Conservation (phyloP, 2,888 invertebrate species). For the Melieria crassipennis region DNA sequence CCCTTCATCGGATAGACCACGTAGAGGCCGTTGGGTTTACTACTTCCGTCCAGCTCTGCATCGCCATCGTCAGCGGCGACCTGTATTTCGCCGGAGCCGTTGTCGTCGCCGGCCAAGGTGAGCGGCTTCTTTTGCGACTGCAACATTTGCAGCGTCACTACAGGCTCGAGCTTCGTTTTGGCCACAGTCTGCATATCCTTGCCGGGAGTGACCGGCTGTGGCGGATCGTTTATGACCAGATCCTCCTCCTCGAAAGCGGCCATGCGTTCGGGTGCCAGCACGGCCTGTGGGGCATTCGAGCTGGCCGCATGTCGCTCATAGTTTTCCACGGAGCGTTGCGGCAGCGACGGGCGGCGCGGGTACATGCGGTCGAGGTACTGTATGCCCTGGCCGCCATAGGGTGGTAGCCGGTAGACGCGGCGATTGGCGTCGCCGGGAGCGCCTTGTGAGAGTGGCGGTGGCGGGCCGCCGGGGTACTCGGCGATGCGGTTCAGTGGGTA, state of each 20-base stretch:
- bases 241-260: conserved; percentile 65
- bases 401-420: conserved; percentile 60
- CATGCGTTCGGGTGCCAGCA: conserved; percentile 46
- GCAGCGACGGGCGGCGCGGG: conserved; percentile 49
- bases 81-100: conserved; percentile 54
- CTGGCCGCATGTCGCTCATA: conserved; percentile 54
- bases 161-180: conserved; percentile 66
- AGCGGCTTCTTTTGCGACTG: conserved; percentile 68
- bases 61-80: conserved; percentile 42
- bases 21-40: conserved; percentile 51
- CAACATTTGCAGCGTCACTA: conserved; percentile 77
- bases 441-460: conserved; percentile 47
- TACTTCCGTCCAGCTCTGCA: conserved; percentile 13
- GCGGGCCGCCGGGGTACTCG: conserved; percentile 47
- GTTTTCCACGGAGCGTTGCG: conserved; percentile 49
- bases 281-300: conserved; percentile 43
- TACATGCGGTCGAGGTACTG: conserved; percentile 53
- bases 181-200: conserved; percentile 51
- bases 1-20: conserved; percentile 53
- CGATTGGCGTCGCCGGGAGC: conserved; percentile 56
- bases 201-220: conserved; percentile 60
- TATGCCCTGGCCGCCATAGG: conserved; percentile 43
- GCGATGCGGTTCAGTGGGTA: conserved; percentile 59
- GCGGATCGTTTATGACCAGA: conserved; percentile 65
- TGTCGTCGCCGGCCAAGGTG: conserved; percentile 58